Evolutionary conservation across 2,797 vertebrate species (phyloP), one percentile per base, ranked within the genome.

Genomic region (Heteromormyrus szaboi): DNA sequence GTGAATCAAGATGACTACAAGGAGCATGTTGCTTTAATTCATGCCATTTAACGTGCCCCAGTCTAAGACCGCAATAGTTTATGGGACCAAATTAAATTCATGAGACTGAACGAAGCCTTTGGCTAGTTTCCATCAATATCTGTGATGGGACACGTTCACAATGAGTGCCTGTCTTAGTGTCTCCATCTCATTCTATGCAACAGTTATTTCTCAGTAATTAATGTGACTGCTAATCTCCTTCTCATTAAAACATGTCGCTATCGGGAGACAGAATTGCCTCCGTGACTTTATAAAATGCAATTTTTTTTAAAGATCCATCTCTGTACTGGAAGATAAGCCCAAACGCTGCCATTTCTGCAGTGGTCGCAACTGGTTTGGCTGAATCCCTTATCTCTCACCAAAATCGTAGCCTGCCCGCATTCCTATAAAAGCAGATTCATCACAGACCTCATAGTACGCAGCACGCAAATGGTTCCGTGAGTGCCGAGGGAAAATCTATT

Each of bases 241-340:
- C 72, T 79, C 72, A 79, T 79, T 79, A 79, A 79, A 79, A 79
- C 19, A 79, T 79, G 41, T 79, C 72, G 72, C 72, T 79, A 79
- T 41, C 72, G 72, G 72, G 72, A 79, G 37, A 79, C 72, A 44
- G 72, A 79, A 79, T 72, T 44, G 37, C 72, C 72, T 79, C 41
- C 72, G 37, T 79, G 72, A 44, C 72, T 79, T 79, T 79, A 79
- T 79, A 79, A 79, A 79, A 79, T 79, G 72, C 37, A 79, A 17
- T 46, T 79, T 44, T 79, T 79, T 79, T 79, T n/a, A 9, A 79
- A 44, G 72, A 41, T 79, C 37, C 41, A n/a, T 79, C 37, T n/a
- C 72, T 19, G 72, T 79, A n/a, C 72, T 79, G 37, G 37, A 79
- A 46, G 72, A 79, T 79, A 79, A 79, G 72, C 19, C 37, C 41